These are phyloP conservation scores for Plodia interpunctella DNA, from an alignment of 1,140 invertebrate genomes.

Conservation along the genomic window DNA sequence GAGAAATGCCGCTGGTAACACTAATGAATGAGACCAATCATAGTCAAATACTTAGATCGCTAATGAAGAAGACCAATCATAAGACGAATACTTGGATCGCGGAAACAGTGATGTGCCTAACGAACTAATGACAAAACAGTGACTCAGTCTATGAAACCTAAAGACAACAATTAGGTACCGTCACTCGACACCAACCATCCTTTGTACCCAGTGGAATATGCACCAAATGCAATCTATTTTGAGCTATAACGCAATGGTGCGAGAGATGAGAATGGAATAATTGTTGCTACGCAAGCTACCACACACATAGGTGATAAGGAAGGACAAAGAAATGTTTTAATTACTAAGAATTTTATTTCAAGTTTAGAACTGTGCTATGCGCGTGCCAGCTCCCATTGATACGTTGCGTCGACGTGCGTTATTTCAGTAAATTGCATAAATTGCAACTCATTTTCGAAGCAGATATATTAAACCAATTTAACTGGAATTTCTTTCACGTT, in stretches of 20 bases:
- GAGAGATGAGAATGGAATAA: background rate
- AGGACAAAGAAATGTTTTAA: background rate
- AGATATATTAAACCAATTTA: too few relatives aligned
- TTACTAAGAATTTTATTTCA: background rate
- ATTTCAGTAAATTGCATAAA: too few relatives aligned
- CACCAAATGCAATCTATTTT: background rate
- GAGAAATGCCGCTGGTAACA: too few relatives aligned
- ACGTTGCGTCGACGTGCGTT: too few relatives aligned
- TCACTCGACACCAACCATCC: background rate
- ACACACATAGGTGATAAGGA: background rate
- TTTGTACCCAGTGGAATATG: background rate
- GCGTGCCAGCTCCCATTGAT: too few relatives aligned
- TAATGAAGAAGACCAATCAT: background rate
- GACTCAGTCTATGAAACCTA: background rate
- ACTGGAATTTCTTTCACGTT: too few relatives aligned
- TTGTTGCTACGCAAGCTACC: background rate
- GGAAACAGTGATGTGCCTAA: background rate
- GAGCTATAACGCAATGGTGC: background rate
- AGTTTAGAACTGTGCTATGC: background rate
- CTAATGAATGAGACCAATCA: too few relatives aligned
- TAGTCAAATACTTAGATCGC: too few relatives aligned
- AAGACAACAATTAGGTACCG: background rate
- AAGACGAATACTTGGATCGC: background rate
- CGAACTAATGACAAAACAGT: conserved; percentile 4
- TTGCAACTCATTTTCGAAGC: too few relatives aligned